Evolutionary conservation across 2,113 vertebrate genomes (phyloP).

Genomic region (Scortum barcoo): DNA sequence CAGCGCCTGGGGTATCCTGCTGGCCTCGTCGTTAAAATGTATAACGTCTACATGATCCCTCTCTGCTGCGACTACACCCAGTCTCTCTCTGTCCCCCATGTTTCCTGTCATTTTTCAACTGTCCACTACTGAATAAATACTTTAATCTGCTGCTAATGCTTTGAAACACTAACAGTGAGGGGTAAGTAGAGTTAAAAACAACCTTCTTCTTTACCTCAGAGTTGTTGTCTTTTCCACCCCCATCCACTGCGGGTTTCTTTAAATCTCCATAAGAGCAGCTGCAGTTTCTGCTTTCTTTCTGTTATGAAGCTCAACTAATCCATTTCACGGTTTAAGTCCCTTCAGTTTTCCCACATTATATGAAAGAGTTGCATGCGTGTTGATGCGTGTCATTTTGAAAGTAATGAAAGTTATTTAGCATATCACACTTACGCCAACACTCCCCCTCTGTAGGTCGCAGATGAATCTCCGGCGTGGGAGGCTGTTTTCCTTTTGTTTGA

Average conservation of each 20-base stretch:
- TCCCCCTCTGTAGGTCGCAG: not conserved
- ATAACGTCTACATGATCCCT: not conserved
- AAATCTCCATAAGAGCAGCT: not conserved
- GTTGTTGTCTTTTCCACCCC: too few relatives aligned
- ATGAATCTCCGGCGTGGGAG: not conserved
- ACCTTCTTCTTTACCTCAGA: not conserved
- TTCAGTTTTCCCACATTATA: not conserved
- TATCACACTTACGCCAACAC: not conserved
- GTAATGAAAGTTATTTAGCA: not conserved
- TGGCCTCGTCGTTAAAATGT: too few relatives aligned
- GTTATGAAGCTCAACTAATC: not conserved
- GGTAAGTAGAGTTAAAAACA: not conserved
- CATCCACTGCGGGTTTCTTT: not conserved
- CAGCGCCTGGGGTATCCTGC: too few relatives aligned
- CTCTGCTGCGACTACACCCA: not conserved
- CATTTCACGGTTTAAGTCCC: not conserved
- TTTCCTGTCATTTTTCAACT: conserved; percentile 22
- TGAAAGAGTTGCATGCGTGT: not conserved
- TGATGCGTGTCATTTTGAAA: not conserved
- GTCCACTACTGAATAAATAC: conserved; percentile 12
- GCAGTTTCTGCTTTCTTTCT: not conserved
- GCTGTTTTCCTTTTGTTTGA: not conserved
- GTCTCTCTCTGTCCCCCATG: not conserved
- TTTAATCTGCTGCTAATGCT: not conserved
- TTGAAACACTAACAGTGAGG: not conserved